Conservation (phyloP, 2,113 vertebrate species). For the Lepisosteus osseus region DNA sequence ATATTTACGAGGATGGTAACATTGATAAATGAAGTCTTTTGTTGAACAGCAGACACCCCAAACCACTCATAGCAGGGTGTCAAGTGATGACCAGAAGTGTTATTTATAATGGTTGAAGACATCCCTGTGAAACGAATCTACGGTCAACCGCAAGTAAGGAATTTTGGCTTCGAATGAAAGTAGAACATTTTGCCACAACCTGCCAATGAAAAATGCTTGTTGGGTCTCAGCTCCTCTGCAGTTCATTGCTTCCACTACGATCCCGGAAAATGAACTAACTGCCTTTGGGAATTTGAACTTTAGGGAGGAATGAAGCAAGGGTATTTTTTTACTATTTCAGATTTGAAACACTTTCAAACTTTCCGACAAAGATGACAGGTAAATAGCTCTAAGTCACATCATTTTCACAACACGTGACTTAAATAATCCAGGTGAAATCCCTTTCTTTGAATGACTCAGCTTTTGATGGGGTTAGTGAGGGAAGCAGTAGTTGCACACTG, state of each 20-base stretch:
- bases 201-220: constrained; percentile 22
- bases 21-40: neutral
- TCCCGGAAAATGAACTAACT: constrained; percentile 24
- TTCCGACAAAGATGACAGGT: constrained; percentile 43
- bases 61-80: constrained; percentile 42
- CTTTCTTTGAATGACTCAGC: neutral
- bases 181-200: constrained; percentile 22
- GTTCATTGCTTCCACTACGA: constrained; percentile 35
- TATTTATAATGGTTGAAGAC: constrained; percentile 12
- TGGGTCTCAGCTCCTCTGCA: constrained; percentile 22
- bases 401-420: constrained; percentile 32
- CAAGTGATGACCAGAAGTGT: constrained; percentile 43
- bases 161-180: constrained; percentile 40
- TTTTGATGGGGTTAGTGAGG: constrained; percentile 15
- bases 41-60: constrained; percentile 27
- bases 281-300: constrained; percentile 23
- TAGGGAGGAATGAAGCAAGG: constrained; percentile 1
- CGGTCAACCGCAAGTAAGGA: constrained; percentile 23
- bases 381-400: constrained; percentile 18
- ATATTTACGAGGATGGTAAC: neutral
- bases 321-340: neutral
- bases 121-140: constrained; percentile 34
- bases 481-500: constrained; percentile 5
- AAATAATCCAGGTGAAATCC: constrained; percentile 28
- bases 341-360: constrained; percentile 4